These are phyloP conservation scores for Labrus mixtus DNA, from an alignment of 2,113 vertebrate species.

Conservation along the genomic window DNA sequence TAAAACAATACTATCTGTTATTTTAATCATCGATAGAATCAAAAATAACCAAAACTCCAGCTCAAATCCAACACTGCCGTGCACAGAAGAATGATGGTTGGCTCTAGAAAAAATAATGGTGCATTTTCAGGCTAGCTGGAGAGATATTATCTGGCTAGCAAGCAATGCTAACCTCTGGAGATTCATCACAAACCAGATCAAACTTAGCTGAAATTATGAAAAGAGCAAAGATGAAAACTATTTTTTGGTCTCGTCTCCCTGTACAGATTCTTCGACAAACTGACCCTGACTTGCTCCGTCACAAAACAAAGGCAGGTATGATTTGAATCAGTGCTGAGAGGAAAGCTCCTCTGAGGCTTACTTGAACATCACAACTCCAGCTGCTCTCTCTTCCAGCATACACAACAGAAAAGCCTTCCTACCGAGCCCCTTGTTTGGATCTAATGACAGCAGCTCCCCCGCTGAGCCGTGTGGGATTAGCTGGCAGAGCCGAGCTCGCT, in stretches of 20 bases:
- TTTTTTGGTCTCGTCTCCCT: neutral
- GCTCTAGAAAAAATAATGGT: no score
- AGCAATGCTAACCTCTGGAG: neutral
- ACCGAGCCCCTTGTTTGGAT: neutral
- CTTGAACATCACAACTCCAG: neutral
- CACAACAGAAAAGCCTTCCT: neutral
- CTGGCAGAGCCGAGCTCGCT: slow-evolving; percentile 16
- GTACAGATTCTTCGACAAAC: neutral
- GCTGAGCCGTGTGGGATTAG: slow-evolving; percentile 45
- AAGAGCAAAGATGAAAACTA: neutral
- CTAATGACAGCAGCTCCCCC: slow-evolving; percentile 3
- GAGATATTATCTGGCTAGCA: no score
- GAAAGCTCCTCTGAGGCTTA: slow-evolving; percentile 7
- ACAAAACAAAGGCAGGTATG: neutral
- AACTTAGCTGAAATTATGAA: neutral
- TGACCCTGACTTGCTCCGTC: neutral
- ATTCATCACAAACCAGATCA: neutral
- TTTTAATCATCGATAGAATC: no score
- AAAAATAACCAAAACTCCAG: no score
- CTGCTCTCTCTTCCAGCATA: slow-evolving; percentile 8
- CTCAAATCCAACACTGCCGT: no score
- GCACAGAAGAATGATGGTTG: no score
- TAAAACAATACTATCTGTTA: no score
- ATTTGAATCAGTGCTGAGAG: neutral
- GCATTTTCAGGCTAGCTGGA: neutral